These are phyloP conservation scores for Drosophila algonquin DNA, from an alignment of 2,888 invertebrate species.

Conservation along the genomic window DNA sequence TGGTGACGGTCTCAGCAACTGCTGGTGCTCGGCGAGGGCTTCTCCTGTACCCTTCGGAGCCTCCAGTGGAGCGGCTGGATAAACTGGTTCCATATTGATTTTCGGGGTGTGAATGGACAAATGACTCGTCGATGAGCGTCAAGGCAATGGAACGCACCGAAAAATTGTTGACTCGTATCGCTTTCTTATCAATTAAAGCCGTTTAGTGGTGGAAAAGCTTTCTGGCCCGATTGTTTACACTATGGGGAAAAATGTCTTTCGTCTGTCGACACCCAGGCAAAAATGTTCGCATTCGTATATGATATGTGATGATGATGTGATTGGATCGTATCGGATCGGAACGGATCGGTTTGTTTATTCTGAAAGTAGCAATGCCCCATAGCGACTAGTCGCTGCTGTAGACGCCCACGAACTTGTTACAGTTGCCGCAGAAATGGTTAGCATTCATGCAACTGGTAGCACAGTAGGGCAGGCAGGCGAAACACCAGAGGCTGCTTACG, in stretches of 20 bases:
- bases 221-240: conserved; percentile 44
- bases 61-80: conserved; percentile 65
- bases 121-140: background rate
- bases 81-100: conserved; percentile 52
- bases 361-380: conserved; percentile 17
- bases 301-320: conserved; percentile 11
- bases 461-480: conserved; percentile 86
- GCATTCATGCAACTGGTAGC: conserved; percentile 85
- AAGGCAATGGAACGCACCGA: conserved; percentile 25
- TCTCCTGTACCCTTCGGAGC: conserved; percentile 37
- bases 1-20: conserved; percentile 51
- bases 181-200: conserved; percentile 62
- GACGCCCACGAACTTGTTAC: conserved; percentile 85
- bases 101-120: conserved; percentile 32
- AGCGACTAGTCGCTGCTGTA: conserved; percentile 69
- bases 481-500: conserved; percentile 84
- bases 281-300: conserved; percentile 39
- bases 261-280: conserved; percentile 39
- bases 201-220: conserved; percentile 50
- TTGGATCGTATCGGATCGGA: conserved; percentile 29
- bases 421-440: conserved; percentile 86
- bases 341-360: conserved; percentile 39
- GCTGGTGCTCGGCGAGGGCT: conserved; percentile 53
- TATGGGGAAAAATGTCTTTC: conserved; percentile 2
- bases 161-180: conserved; percentile 3